A percentile compares a stretch with the other conserved stretches of the same genome.
These are phyloP conservation scores for Arnoldichthys spilopterus DNA, from an alignment of 2,797 vertebrate species.

Conservation along the genomic window DNA sequence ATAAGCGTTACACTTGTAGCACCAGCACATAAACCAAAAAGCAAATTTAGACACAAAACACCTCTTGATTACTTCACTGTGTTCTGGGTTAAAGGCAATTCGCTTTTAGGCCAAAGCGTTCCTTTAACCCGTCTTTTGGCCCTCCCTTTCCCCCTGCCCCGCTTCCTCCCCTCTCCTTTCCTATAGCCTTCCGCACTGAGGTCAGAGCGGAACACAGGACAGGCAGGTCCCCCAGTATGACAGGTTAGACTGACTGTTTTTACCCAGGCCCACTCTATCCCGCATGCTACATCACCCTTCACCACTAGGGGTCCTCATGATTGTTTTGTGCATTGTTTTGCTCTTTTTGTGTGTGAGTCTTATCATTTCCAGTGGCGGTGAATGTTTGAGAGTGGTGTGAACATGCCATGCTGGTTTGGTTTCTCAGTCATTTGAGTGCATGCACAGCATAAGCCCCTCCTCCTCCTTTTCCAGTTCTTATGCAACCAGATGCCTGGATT, in stretches of 20 bases:
- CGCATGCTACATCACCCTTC: background rate
- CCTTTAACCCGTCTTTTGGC: background rate
- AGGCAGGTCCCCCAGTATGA: constrained; percentile 79
- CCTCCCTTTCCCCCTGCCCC: constrained; percentile 12
- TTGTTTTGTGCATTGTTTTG: background rate
- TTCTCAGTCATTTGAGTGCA: background rate
- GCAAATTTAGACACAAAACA: too few relatives aligned
- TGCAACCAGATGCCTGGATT: too few relatives aligned
- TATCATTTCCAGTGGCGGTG: background rate
- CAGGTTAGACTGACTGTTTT: constrained; percentile 68
- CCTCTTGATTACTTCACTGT: too few relatives aligned
- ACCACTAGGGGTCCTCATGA: background rate
- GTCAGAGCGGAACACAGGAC: constrained; percentile 80
- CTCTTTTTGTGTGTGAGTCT: too few relatives aligned
- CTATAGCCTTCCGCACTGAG: constrained; percentile 77
- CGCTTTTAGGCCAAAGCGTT: background rate
- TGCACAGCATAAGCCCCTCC: too few relatives aligned
- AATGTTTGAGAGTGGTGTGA: background rate
- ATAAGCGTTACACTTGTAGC: too few relatives aligned
- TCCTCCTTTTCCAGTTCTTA: too few relatives aligned
- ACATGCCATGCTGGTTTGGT: background rate
- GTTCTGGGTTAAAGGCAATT: too few relatives aligned
- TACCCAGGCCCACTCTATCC: background rate
- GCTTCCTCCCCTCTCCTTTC: constrained; percentile 22
- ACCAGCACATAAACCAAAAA: too few relatives aligned